Evolutionary conservation across 2,797 vertebrate genomes (phyloP).

Genomic region (Sorex maritimensis): DNA sequence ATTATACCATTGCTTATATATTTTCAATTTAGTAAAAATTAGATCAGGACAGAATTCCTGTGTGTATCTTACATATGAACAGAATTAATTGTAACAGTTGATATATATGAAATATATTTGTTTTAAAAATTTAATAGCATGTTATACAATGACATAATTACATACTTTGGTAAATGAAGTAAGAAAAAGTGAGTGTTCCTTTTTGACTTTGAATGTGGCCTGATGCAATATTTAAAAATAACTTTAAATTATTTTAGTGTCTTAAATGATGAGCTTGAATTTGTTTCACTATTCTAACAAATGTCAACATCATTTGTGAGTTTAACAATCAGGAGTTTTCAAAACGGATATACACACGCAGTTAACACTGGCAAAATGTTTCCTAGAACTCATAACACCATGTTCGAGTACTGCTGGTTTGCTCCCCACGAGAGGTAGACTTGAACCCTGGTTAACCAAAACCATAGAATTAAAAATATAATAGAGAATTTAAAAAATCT

Average conservation of each 20-base stretch:
- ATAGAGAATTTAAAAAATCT: no score
- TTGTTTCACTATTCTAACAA: background rate
- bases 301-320: background rate
- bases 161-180: background rate
- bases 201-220: background rate
- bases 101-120: background rate
- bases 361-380: background rate
- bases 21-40: background rate
- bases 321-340: no score
- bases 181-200: background rate
- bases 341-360: no score
- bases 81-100: background rate
- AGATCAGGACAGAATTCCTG: no score
- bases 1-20: background rate
- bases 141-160: background rate
- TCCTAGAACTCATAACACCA: background rate
- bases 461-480: background rate
- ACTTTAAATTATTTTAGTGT: background rate
- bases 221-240: slow-evolving; percentile 16
- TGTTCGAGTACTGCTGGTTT: background rate
- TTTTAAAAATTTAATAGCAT: background rate
- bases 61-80: no score
- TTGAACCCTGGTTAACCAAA: background rate
- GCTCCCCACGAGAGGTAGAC: background rate
- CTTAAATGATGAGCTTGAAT: background rate